Conservation (phyloP, 2,797 vertebrate genomes). For the Ctenosaura bakeri region DNA sequence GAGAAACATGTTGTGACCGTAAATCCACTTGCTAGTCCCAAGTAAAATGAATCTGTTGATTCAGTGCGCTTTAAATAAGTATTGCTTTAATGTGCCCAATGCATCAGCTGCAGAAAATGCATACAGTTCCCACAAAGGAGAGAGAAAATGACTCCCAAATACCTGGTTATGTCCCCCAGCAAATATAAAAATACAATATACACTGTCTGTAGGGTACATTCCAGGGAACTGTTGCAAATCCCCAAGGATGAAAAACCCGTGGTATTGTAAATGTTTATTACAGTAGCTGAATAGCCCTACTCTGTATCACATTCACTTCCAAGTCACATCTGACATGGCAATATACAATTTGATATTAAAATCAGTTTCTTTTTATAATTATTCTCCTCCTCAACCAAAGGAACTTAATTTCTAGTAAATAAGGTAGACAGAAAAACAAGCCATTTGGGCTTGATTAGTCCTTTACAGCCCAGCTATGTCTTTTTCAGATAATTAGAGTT, state of each 20-base stretch:
- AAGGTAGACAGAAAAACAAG: not conserved
- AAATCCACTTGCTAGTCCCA: no score
- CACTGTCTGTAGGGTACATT: no score
- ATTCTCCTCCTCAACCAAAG: constrained; percentile 11
- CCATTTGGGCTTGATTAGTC: not conserved
- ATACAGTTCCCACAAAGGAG: no score
- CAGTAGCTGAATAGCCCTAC: not conserved
- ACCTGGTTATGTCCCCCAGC: no score
- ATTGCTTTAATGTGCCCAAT: no score
- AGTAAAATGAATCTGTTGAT: no score
- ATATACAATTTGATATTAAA: not conserved
- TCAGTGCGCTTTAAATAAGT: no score
- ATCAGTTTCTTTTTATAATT: not conserved
- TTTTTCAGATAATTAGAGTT: not conserved
- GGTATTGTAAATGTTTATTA: not conserved
- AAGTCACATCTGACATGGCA: not conserved
- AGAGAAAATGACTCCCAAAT: no score
- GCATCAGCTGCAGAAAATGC: no score
- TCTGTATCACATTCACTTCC: not conserved
- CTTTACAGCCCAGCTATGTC: not conserved
- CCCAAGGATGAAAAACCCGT: not conserved
- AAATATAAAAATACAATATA: no score
- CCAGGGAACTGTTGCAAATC: not conserved
- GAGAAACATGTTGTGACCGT: not conserved
- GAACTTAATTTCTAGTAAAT: constrained; percentile 3